Base-by-base conservation (phyloP, 1,140 invertebrate species). In the Hydropsyche tenuis region DNA sequence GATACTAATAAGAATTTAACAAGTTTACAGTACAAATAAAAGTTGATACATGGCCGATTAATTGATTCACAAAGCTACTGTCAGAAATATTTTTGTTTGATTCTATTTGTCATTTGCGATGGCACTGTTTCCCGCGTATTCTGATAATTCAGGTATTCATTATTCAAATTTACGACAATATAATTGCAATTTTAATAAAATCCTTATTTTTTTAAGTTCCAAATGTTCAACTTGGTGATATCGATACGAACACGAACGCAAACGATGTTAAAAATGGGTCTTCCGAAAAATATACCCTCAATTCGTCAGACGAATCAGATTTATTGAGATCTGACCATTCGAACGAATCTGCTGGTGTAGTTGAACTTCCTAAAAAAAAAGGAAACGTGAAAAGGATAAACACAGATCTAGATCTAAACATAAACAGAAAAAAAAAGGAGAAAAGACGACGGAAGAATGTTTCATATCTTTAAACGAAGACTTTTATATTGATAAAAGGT, bases 401-500 rank as follows among this genome's bases (percentile, higher is more conserved):
- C 14, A 73, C 1, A 73, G 66, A 22, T 23, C n/a, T 6, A 43
- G 20, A 14, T 46, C 14, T 43, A 48, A 45, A 66, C 14, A 66
- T 14, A 45, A 46, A 66, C 4, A 45, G n/a, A 46, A 46, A 46
- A 46, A 68, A n/a, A 46, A 12, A 65, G 16, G 20, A n/a, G 6
- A 65, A 66, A 22, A 66, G n/a, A 53, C 65, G 42, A 11, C 9
- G 23, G 23, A 64, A 48, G 60, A 72, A 5, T 51, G 20, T 69
- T 46, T 53, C 9, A n/a, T 30, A 20, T 20, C 68, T 22, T 46
- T 30, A 12, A 43, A 51, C 25, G 75, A 64, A 9, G 65, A 77
- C 42, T 77, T 72, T 69, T 77, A 77, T 45, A 45, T 56, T 25
- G 75, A 77, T 56, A 60, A 23, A 14, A 77, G 72, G 22, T 68